These are phyloP conservation scores for Crossaster papposus DNA, from an alignment of 53 echinoderm and acorn worm species.

Conservation along the genomic window DNA sequence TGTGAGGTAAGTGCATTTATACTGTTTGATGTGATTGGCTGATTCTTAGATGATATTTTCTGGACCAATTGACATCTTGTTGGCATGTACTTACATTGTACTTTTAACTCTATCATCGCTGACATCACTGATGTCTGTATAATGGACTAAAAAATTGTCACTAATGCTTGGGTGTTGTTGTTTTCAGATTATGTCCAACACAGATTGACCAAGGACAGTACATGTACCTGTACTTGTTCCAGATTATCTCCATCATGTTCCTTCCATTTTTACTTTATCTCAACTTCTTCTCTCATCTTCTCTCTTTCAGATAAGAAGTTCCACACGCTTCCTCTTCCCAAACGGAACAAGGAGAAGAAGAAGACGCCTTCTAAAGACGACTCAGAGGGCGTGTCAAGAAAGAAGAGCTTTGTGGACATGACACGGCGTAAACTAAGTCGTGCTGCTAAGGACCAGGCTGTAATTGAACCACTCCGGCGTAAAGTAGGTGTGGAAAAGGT, in stretches of 20 bases:
- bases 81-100: no score
- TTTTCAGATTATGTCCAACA: no score
- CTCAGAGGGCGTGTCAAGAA: conserved; percentile 57
- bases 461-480: conserved; percentile 35
- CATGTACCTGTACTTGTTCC: neutral
- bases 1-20: no score
- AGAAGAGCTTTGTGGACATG: conserved; percentile 79
- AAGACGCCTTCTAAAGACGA: conserved; percentile 64
- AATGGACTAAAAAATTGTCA: no score
- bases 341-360: conserved; percentile 78
- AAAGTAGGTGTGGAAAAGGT: conserved; percentile 79
- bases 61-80: neutral
- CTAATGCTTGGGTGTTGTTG: no score
- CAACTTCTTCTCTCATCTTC: neutral
- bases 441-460: conserved; percentile 62
- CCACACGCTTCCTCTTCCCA: conserved; percentile 80
- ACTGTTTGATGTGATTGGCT: no score
- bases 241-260: neutral
- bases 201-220: neutral
- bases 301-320: conserved; percentile 77
- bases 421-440: conserved; percentile 81
- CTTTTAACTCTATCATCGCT: neutral
- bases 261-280: neutral
- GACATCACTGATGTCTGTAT: neutral
- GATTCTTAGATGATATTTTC: neutral